Base-by-base conservation (phyloP, 1,140 invertebrate genomes). In the Neotoxoptera formosana region DNA sequence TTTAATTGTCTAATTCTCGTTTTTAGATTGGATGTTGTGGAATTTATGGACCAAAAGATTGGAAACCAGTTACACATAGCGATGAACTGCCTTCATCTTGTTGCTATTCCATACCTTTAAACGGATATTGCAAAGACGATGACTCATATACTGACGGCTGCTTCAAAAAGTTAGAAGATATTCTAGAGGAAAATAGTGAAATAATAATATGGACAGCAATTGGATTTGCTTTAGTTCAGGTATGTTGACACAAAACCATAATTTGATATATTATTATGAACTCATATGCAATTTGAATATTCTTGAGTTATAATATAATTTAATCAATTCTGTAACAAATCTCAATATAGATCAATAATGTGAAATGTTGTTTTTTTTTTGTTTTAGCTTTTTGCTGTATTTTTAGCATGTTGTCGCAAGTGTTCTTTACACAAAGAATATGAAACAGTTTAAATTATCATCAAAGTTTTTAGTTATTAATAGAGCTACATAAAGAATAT, bases 381-480 rank as follows among this genome's bases (percentile, higher is more conserved):
- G 36, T 86, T 93, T 53, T 93, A 93, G 91, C 48, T 93, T 25
- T 93, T 93, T 30, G 91, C 91, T 45, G 81, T 93, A 36, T 36
- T 84, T 30, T 93, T 93, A 56, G 91, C 91, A 20, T 93, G 91
- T 84, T 93, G 48, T 56, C 91, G 81, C 34, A 81, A 53, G 17
- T 84, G 81, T 86, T 84, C 81, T 34, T 25, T 93, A 84, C 81
- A 41, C 34, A 36, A 93, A 84, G 91, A 86, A 45, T 93, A 93
- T 86, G 91, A 93, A 93, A 93, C 91, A n/a, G 91, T 93, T 30
- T 93, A 93, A 93, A 86, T n/a, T 86, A 86, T 47, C 84, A 30
- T 88, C 9, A 3, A 90, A 60, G 88, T 56, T 17, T 41, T 47
- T 45, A 87, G 45, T 25, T 87, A 17, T 87, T 47, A 47, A 47